A percentile compares a stretch with the other conserved stretches of the same genome.
Evolutionary conservation across 2,113 vertebrate species (phyloP).

Genomic region (Ameiurus melas): DNA sequence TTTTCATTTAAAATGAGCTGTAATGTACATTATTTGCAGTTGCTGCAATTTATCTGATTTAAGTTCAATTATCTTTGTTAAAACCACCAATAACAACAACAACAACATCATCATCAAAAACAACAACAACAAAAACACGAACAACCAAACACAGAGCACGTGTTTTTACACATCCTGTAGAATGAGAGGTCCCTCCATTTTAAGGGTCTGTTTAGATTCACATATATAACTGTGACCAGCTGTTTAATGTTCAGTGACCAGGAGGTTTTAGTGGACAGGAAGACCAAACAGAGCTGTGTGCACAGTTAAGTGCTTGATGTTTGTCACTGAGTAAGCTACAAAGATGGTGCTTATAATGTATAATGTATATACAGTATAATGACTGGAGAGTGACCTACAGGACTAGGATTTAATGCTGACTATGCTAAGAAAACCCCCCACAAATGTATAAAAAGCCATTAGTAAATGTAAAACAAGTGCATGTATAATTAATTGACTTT

Average conservation of each 20-base stretch:
- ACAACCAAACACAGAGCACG: background rate
- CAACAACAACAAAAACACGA: too few relatives aligned
- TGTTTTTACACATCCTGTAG: background rate
- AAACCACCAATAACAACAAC: too few relatives aligned
- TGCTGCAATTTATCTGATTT: background rate
- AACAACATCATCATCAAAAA: too few relatives aligned
- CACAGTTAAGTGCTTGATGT: background rate
- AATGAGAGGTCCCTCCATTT: background rate
- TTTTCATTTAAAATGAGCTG: background rate
- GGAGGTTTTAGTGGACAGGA: background rate
- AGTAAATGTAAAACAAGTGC: background rate
- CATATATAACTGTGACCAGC: background rate
- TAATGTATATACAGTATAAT: background rate
- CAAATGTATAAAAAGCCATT: background rate
- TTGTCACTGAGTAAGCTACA: background rate
- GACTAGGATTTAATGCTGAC: background rate
- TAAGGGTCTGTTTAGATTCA: background rate
- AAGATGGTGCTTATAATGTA: background rate
- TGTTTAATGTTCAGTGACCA: background rate
- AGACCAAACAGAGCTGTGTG: background rate
- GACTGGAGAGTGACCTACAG: background rate
- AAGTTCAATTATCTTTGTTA: background rate
- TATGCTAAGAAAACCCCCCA: background rate
- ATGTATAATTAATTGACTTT: background rate
- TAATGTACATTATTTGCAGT: background rate